Evolutionary conservation across 2,797 vertebrate genomes (phyloP).

Genomic region (Potorous gilbertii): DNA sequence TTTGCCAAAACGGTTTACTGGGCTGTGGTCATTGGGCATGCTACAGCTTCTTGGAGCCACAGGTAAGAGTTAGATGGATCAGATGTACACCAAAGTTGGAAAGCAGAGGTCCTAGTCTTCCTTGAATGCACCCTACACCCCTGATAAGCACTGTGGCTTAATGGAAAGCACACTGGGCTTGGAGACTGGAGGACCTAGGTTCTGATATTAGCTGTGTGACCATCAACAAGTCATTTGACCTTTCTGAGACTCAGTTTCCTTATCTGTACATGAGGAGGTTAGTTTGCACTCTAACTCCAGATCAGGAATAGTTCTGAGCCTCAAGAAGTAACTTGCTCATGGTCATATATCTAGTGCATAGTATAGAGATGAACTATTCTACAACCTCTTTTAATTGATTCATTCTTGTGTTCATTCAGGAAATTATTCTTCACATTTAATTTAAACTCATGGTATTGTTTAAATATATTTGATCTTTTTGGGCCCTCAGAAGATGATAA

Average conservation of each 20-base stretch:
- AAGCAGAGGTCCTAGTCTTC: no score
- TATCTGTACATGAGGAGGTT: neutral
- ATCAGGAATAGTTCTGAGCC: neutral
- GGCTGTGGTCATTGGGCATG: no score
- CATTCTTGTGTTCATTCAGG: neutral
- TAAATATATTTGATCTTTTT: neutral
- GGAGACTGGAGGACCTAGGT: neutral
- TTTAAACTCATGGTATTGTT: neutral
- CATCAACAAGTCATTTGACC: neutral
- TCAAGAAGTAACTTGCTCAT: neutral
- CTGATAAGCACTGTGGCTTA: neutral
- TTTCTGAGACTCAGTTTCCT: neutral
- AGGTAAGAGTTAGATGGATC: no score
- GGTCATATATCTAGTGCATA: neutral
- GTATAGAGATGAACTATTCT: neutral
- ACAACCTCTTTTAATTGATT: neutral
- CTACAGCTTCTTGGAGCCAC: no score
- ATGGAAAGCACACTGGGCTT: neutral
- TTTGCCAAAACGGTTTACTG: no score
- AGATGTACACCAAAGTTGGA: no score
- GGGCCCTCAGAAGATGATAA: neutral
- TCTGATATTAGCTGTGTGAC: neutral
- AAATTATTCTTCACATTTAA: neutral
- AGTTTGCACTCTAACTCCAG: neutral
- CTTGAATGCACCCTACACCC: no score